These are phyloP conservation scores for Ylistrum balloti DNA, from an alignment of 1,140 invertebrate genomes.

Conservation along the genomic window DNA sequence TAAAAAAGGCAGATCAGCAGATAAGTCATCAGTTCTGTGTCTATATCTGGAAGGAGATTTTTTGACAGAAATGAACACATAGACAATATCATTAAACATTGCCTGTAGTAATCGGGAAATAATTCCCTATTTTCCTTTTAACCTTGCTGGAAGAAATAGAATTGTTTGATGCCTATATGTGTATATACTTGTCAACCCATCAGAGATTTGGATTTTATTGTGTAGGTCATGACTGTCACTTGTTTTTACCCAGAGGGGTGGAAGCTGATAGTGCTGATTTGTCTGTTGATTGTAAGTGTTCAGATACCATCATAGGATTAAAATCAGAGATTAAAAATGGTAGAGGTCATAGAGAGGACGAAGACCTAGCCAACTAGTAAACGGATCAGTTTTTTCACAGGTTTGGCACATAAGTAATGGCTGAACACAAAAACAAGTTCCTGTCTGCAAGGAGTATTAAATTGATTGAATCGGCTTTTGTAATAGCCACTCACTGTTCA, in stretches of 20 bases:
- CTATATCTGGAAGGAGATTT: too few species aligned
- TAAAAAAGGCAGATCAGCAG: too few species aligned
- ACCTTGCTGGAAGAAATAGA: too few species aligned
- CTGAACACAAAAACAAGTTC: background rate
- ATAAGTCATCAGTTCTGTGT: too few species aligned
- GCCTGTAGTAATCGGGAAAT: too few species aligned
- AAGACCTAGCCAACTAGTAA: background rate
- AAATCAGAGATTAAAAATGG: background rate
- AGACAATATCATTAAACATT: too few species aligned
- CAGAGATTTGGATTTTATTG: background rate
- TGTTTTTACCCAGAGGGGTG: background rate
- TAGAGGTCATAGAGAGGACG: background rate
- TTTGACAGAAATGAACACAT: too few species aligned
- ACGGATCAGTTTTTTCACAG: background rate
- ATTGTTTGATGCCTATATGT: too few species aligned
- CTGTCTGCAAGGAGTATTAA: background rate
- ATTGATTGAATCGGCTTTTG: too few species aligned
- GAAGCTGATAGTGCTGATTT: background rate
- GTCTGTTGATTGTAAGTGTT: slow-evolving; percentile 25
- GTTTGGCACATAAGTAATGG: background rate
- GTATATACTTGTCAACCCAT: background rate
- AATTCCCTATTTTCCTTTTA: too few species aligned
- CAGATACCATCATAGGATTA: background rate
- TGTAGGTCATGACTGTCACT: background rate
- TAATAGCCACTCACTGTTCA: too few species aligned